Evolutionary conservation across 2,113 vertebrate species (phyloP), one percentile per base, ranked within the genome.

Genomic region (Mola mola): DNA sequence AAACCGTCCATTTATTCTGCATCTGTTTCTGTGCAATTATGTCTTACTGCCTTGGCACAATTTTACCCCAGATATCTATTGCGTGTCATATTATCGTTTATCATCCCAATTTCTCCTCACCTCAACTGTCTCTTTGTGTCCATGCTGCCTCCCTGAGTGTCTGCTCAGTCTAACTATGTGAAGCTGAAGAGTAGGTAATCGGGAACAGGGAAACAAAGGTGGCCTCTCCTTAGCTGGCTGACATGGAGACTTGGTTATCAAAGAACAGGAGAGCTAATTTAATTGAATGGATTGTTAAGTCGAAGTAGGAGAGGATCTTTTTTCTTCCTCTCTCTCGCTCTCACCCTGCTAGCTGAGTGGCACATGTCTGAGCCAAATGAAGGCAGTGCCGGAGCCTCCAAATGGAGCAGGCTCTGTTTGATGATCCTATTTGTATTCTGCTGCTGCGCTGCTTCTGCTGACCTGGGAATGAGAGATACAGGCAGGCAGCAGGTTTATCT

Each of bases 341-440:
- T 49, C 51, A 68, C 49, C 59, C 53, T n/a, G 51, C 55, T 52
- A 49, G 71, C 72, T 61, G 67, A 82, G 69, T 21, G 34, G 70
- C 73, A 74, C 67, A 60, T 77, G 15, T 6, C 36, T 51, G 61
- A 40, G 71, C 71, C 71, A 82, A 83, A 87, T 72, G 66, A 76
- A 65, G 72, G 66, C 41, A 84, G 59, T 1, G 50, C 44, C 78
- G 55, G 58, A 78, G 77, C 49, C 65, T 72, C 66, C 64, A 58
- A 78, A 84, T 53, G 67, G 58, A 79, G 67, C 46, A 1, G 26
- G 72, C 52, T 66, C 31, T 13, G 55, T 90, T 84, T 87, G 84
- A 89, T 88, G 75, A 78, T 34, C 74, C 77, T 47, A 87, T 91
- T 88, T 87, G 73, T 87, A 91, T 89, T 88, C 87, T 66, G 75